phyloP scores from a whole-genome alignment of 2,113 vertebrate species.

The Toxotes jaculatrix region DNA sequence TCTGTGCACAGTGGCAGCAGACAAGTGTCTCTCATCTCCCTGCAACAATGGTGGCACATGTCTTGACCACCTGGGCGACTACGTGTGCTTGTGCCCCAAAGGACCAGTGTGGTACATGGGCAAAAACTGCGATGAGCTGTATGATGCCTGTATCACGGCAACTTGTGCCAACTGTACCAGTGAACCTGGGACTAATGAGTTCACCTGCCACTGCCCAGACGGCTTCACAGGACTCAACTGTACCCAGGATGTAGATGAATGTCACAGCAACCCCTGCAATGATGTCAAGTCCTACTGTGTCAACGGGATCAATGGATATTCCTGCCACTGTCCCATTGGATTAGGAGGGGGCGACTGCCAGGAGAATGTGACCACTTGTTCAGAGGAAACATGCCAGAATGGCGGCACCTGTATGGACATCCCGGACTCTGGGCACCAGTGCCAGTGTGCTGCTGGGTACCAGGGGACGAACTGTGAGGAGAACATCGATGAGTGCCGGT shows the following conservation, averaged over 20 bases:
- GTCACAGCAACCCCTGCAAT: conserved; percentile 84
- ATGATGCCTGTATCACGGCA: conserved; percentile 81
- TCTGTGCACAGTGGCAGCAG: conserved; percentile 76
- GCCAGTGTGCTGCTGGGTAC: conserved; percentile 86
- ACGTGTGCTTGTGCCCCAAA: conserved; percentile 84
- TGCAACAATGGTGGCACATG: conserved; percentile 89
- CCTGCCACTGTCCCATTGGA: conserved; percentile 85
- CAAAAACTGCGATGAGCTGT: conserved; percentile 83
- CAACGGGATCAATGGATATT: conserved; percentile 68
- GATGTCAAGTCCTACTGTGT: conserved; percentile 77
- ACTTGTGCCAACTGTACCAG: conserved; percentile 75
- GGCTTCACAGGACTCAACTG: conserved; percentile 80
- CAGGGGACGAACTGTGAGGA: conserved; percentile 84
- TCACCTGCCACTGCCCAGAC: conserved; percentile 82
- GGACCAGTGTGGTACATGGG: conserved; percentile 81
- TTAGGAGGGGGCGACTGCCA: conserved; percentile 78
- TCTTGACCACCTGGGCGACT: conserved; percentile 75
- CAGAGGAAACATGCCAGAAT: conserved; percentile 85
- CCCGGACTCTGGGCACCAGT: conserved; percentile 72
- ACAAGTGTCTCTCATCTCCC: conserved; percentile 85
- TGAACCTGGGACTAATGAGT: conserved; percentile 71
- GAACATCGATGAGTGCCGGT: conserved; percentile 85
- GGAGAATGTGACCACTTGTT: conserved; percentile 75
- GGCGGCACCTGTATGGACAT: conserved; percentile 82
- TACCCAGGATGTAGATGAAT: conserved; percentile 72